phyloP scores from a whole-genome alignment of 2,888 invertebrate genomes.

The Philereme vetulata region DNA sequence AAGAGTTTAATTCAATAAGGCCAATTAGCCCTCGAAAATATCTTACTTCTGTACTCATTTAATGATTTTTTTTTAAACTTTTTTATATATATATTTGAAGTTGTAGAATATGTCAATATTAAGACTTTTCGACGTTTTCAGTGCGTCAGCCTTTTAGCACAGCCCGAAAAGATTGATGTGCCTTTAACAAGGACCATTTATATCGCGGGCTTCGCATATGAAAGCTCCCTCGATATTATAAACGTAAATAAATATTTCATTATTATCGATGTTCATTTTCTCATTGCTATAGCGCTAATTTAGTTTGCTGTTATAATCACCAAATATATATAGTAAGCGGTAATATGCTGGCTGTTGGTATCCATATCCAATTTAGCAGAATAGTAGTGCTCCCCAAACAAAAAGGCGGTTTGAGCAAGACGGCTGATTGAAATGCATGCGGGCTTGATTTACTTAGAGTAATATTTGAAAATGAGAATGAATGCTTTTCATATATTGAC shows the following conservation, averaged over 20 bases:
- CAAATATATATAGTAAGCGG: neutral
- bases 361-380: neutral
- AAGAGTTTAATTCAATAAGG: neutral
- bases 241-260: neutral
- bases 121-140: slow-evolving; percentile 2
- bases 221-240: neutral
- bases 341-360: neutral
- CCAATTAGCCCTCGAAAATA: slow-evolving; percentile 12
- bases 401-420: too few species aligned
- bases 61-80: neutral
- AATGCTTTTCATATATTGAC: too few species aligned
- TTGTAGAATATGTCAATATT: too few species aligned
- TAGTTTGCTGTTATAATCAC: neutral
- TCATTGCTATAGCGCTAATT: neutral
- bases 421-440: too few species aligned
- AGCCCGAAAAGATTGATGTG: neutral
- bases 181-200: neutral
- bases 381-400: neutral
- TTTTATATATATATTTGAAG: too few species aligned
- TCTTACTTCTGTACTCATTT: neutral
- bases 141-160: slow-evolving; percentile 5
- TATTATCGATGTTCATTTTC: neutral
- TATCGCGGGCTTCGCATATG: neutral
- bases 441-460: too few species aligned
- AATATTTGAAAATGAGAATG: too few species aligned